These are phyloP conservation scores for Berghia stephanieae DNA, from an alignment of 1,140 invertebrate genomes.

Conservation along the genomic window DNA sequence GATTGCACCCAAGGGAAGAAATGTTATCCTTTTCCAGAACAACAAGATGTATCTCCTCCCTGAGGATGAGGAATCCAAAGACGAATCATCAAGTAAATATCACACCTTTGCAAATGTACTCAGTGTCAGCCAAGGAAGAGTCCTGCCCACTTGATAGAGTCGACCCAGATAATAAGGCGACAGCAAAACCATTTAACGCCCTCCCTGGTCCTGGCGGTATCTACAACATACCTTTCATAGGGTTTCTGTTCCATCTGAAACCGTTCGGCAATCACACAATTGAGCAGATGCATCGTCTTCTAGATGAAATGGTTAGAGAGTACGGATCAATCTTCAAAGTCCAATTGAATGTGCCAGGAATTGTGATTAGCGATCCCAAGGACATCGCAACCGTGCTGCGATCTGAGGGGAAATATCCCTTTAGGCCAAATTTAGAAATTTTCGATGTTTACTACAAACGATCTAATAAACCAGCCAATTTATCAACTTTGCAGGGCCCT, in stretches of 20 bases:
- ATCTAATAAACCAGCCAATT: too few species aligned
- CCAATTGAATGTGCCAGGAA: not conserved
- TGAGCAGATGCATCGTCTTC: not conserved
- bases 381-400: slow-evolving; percentile 13
- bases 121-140: too few species aligned
- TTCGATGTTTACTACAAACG: not conserved
- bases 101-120: too few species aligned
- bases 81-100: too few species aligned
- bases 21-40: too few species aligned
- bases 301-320: not conserved
- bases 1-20: too few species aligned
- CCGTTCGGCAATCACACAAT: not conserved
- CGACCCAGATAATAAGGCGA: not conserved
- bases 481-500: too few species aligned
- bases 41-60: too few species aligned
- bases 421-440: not conserved
- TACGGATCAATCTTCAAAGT: slow-evolving; percentile 9
- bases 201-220: slow-evolving; percentile 1
- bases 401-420: slow-evolving; percentile 13
- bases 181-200: not conserved
- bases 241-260: not conserved
- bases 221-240: slow-evolving; percentile 5
- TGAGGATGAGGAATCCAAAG: too few species aligned
- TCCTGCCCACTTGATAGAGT: too few species aligned
- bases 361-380: slow-evolving; percentile 2